Base-by-base conservation (phyloP, 1,140 invertebrate genomes). In the Drosophila tsacasi region DNA sequence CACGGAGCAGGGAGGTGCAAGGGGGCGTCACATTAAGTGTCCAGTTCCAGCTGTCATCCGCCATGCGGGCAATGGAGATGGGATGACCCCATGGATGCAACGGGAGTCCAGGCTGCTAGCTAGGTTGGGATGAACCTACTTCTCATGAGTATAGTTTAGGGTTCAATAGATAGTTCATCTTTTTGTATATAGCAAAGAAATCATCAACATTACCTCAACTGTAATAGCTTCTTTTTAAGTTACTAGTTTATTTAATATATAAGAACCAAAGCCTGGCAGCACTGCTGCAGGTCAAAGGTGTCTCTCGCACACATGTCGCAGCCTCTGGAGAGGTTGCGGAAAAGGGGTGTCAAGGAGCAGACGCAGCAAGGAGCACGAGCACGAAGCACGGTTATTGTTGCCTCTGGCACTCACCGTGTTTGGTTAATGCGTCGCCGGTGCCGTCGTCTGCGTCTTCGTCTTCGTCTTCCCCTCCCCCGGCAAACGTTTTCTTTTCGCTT, bases 351-450 rank as follows among this genome's bases (percentile, higher is more conserved):
- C 13, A 57, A 37, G 32, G 19, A 37, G 52, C 32, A 58, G 35
- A 37, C 37, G 23, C 21, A 15, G 55, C 12, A 35, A 19, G 19
- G 21, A 13, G 39, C 54, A 13, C 13, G 12, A 47, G 10, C 19
- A 54, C 30, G 61, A 13, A 69, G 61, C 61, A 19, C 37, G 44
- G 72, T 76, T 76, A 76, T 76, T 76, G 74, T 76, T 76, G 74
- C 74, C 74, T 32, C 42, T 57, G 74, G 74, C 74, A 76, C 74
- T 76, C 61, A 66, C 72, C 39, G 72, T 76, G 74, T 76, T 76
- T 76, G 74, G 72, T 76, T 76, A 76, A 76, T 76, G 74, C 74
- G 72, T 65, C 73, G 60, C 40, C 58, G 27, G 19, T n/a, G 25
- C 9, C 27, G 15, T 49, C 30, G 12, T 32, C 15, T 39, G 42